Base-by-base conservation (phyloP, 1,140 invertebrate genomes). In the Drosophila tsacasi region DNA sequence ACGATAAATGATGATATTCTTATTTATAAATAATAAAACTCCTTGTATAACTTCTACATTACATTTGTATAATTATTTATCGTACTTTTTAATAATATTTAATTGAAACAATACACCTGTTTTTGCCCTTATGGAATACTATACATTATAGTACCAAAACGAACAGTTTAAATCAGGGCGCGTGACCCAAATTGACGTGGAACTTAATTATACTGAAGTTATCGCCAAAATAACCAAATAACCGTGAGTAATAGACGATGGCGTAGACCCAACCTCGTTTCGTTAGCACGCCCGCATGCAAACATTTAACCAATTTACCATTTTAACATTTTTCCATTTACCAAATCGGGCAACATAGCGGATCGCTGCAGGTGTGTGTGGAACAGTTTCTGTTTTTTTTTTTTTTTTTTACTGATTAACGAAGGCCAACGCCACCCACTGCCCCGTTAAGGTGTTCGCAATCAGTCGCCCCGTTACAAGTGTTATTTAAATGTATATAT, bases 341-440 rank as follows among this genome's bases (percentile, higher is more conserved):
- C 68, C 69, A 73, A 72, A 72, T 59, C 66, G 39, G 68, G 21
- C 54, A n/a, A 57, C 35, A 57, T 57, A 44, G 69, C 52, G 67
- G 66, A 59, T 65, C 27, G 63, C 63, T 40, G 35, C 68, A 59
- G 66, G 40, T 72, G 49, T 42, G 49, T 39, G 64, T 40, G 64
- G 35, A 58, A 46, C 44, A 50, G 54, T 60, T 49, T 49, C 39
- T 9, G 10, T 12, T 55, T 37, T 23, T 23, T 50, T 23, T 47
- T 2, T 49, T 49, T n/a, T n/a, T 54, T 19, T 17, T 19, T 42
- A 42, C 67, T 72, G 67, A 72, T 73, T 60, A 35, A 3, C 55
- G 54, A 73, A 73, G 69, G 69, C 54, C 69, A 73, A 40, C 39
- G 32, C 44, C 67, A 71, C 65, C 65, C 65, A 71, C 68, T 39